A percentile compares a stretch with the other conserved stretches of the same genome.
These are phyloP conservation scores for Mythimna pallens DNA, from an alignment of 2,888 invertebrate genomes.

Conservation along the genomic window DNA sequence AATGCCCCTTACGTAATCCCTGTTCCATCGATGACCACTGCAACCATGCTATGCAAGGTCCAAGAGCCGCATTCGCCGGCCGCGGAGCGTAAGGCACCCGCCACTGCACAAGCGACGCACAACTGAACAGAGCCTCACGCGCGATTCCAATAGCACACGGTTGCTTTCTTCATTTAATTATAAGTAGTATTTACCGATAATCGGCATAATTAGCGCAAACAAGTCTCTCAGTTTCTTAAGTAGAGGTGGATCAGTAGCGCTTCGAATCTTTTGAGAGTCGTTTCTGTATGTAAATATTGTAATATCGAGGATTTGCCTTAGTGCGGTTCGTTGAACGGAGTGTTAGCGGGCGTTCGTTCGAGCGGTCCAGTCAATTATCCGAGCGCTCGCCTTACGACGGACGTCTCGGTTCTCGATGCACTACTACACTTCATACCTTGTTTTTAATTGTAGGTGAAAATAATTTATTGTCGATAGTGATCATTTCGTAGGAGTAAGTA, in stretches of 20 bases:
- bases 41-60: neutral
- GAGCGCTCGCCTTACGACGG: constrained; percentile 77
- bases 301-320: constrained; percentile 85
- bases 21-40: neutral
- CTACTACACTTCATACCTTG: constrained; percentile 86
- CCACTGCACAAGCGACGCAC: constrained; percentile 82
- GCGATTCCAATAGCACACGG: constrained; percentile 85
- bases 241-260: constrained; percentile 89
- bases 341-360: constrained; percentile 73
- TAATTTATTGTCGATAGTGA: constrained; percentile 90
- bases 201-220: constrained; percentile 84
- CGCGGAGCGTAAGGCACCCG: constrained; percentile 18
- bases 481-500: constrained; percentile 90
- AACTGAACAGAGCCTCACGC: constrained; percentile 82
- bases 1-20: no score
- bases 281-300: constrained; percentile 89
- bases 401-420: constrained; percentile 80
- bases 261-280: constrained; percentile 84
- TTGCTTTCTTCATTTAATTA: constrained; percentile 88
- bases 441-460: constrained; percentile 88
- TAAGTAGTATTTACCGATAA: constrained; percentile 87
- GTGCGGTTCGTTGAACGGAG: constrained; percentile 82
- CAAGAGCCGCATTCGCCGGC: neutral
- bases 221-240: constrained; percentile 88
- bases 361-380: constrained; percentile 89